phyloP scores from a whole-genome alignment of 2,113 vertebrate species.

The Cyprinodon tularosa region DNA sequence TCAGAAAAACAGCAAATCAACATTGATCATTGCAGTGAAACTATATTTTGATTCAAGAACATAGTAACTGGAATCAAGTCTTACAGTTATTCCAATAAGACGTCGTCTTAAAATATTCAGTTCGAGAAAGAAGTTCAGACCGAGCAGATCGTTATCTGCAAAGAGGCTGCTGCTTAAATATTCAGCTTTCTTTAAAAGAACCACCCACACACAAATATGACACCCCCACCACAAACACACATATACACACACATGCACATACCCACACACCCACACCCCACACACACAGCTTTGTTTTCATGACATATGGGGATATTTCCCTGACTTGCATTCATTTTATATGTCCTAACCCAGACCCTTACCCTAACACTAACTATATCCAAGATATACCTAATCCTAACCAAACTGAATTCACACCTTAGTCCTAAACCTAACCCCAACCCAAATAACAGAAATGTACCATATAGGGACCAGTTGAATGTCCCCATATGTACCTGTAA shows the following conservation, averaged over 20 bases:
- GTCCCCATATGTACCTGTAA: too few relatives aligned
- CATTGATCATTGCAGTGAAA: background rate
- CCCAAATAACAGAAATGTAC: too few relatives aligned
- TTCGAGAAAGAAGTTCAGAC: background rate
- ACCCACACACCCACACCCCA: background rate
- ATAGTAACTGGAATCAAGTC: background rate
- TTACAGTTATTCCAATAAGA: background rate
- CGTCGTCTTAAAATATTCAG: too few relatives aligned
- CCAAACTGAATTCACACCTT: too few relatives aligned
- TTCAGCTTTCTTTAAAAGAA: background rate
- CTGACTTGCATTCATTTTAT: too few relatives aligned
- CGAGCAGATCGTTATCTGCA: background rate
- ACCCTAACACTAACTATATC: too few relatives aligned
- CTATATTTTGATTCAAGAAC: background rate
- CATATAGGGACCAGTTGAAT: too few relatives aligned
- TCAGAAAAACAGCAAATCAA: background rate
- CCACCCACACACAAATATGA: background rate
- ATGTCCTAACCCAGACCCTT: too few relatives aligned
- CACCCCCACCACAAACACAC: background rate
- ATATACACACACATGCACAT: background rate
- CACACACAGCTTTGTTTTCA: too few relatives aligned
- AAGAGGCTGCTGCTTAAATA: background rate
- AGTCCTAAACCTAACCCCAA: too few relatives aligned
- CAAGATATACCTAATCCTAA: too few relatives aligned
- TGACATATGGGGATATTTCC: too few relatives aligned